phyloP scores from a whole-genome alignment of 2,797 vertebrate genomes.

The Morus bassanus region DNA sequence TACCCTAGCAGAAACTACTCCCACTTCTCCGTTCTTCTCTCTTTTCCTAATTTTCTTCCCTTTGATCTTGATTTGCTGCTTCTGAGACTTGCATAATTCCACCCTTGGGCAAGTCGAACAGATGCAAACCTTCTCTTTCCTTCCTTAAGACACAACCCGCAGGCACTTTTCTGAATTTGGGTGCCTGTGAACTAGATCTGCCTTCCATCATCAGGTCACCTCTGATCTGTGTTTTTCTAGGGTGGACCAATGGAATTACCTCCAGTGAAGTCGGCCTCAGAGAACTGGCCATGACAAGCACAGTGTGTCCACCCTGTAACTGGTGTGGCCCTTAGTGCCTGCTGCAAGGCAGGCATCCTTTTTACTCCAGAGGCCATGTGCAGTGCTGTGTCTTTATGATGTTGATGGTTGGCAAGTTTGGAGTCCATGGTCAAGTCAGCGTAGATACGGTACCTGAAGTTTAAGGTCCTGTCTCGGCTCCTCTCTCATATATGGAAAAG shows the following conservation, averaged over 20 bases:
- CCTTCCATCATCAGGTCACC: not conserved
- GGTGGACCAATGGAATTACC: not conserved
- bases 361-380: not conserved
- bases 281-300: not conserved
- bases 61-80: slow-evolving; percentile 28
- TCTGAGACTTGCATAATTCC: slow-evolving; percentile 7
- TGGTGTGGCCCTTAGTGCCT: not conserved
- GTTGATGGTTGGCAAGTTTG: not conserved
- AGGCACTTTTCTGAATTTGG: not conserved
- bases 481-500: not conserved
- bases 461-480: not conserved
- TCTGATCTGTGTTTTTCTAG: not conserved
- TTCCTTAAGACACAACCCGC: not conserved
- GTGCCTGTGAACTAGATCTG: not conserved
- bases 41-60: not conserved
- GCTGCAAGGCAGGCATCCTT: not conserved
- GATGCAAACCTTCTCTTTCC: not conserved
- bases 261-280: not conserved
- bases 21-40: not conserved
- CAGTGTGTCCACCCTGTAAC: fast-evolving
- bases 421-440: fast-evolving
- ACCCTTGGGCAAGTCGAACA: not conserved
- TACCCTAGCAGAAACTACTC: not conserved
- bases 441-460: not conserved
- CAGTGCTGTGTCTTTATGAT: not conserved